A percentile compares a stretch with the other conserved stretches of the same genome.
Conservation (phyloP, 2,797 vertebrate species). For the Chaenodraco wilsoni region DNA sequence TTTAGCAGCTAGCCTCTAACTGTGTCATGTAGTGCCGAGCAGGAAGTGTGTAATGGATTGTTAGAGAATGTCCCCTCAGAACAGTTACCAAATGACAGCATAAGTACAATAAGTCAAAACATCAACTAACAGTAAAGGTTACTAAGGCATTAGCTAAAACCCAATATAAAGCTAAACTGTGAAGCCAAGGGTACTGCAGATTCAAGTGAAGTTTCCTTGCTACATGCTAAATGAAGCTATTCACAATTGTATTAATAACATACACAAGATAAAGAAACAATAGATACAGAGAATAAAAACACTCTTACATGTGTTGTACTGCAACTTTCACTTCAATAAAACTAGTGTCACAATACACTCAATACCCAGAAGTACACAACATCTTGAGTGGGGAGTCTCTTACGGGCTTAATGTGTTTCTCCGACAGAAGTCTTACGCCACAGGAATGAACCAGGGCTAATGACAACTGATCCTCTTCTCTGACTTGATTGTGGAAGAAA, state of each 20-base stretch:
- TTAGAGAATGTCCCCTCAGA: not conserved
- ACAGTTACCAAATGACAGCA: not conserved
- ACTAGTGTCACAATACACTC: constrained; percentile 1
- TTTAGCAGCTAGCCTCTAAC: not conserved
- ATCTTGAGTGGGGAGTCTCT: constrained; percentile 8
- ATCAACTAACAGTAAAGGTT: not conserved
- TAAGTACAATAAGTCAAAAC: not conserved
- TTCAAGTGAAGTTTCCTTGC: not conserved
- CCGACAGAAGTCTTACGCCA: constrained; percentile 36
- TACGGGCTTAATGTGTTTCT: constrained; percentile 12
- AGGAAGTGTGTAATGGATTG: not conserved
- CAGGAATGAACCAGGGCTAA: constrained; percentile 54
- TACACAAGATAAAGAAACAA: too few species aligned
- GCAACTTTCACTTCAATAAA: not conserved
- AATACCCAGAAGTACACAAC: not conserved
- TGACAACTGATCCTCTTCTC: constrained; percentile 58
- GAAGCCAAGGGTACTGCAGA: not conserved
- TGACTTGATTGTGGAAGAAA: constrained; percentile 40
- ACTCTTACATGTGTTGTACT: not conserved
- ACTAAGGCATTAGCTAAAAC: not conserved
- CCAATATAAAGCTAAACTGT: not conserved
- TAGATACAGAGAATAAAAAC: not conserved
- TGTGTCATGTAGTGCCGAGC: not conserved
- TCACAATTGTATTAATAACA: not conserved
- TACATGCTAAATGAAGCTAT: not conserved